phyloP scores from a whole-genome alignment of 2,797 vertebrate species.

The Eremophila alpestris region DNA sequence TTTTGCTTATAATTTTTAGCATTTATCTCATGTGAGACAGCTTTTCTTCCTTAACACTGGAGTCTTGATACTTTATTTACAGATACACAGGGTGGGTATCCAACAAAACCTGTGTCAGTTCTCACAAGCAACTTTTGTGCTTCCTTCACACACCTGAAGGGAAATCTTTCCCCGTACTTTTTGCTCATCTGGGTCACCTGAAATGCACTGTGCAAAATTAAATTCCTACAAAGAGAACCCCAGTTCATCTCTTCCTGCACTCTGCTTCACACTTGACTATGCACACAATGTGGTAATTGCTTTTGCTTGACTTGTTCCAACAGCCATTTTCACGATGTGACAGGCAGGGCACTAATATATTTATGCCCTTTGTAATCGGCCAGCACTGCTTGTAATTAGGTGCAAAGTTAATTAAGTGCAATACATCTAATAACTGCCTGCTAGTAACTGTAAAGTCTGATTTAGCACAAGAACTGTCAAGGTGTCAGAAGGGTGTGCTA shows the following conservation, averaged over 20 bases:
- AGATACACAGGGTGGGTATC: not conserved
- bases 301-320: constrained; percentile 69
- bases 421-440: constrained; percentile 77
- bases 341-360: constrained; percentile 75
- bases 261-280: not conserved
- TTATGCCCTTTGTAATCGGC: constrained; percentile 71
- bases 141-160: not conserved
- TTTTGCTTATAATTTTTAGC: not conserved
- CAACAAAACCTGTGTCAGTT: not conserved
- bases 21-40: not conserved
- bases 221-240: constrained; percentile 13
- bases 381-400: constrained; percentile 72
- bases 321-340: constrained; percentile 73
- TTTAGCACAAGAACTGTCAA: constrained; percentile 68
- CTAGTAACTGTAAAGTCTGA: constrained; percentile 82
- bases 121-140: not conserved
- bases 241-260: not conserved
- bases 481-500: constrained; percentile 42
- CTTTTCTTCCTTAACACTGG: not conserved
- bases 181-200: not conserved
- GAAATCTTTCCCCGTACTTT: not conserved
- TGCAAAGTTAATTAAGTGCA: constrained; percentile 79
- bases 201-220: not conserved
- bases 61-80: not conserved
- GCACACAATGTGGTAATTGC: constrained; percentile 36